Conservation (phyloP, 2,888 invertebrate genomes). For the Urechis unicinctus region DNA sequence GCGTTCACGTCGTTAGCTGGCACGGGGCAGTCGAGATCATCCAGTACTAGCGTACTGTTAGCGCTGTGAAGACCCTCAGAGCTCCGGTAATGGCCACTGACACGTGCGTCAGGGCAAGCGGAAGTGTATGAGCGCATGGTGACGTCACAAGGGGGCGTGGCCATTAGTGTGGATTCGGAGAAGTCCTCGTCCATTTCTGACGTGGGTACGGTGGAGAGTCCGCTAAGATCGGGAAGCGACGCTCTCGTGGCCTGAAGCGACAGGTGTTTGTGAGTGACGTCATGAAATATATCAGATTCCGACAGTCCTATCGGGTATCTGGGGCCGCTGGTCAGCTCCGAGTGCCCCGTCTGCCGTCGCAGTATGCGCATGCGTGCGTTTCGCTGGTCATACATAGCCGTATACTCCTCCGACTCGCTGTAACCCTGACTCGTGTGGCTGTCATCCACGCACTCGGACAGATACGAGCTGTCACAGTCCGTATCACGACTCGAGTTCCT, state of each 20-base stretch:
- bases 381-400: slow-evolving; percentile 18
- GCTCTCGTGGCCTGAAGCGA: slow-evolving; percentile 16
- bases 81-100: too few species aligned
- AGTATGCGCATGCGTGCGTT: slow-evolving; percentile 17
- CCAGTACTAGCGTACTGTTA: neutral
- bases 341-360: slow-evolving; percentile 16
- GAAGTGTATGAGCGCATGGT: too few species aligned
- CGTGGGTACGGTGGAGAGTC: slow-evolving; percentile 7
- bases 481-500: slow-evolving; percentile 6
- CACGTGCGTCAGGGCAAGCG: too few species aligned
- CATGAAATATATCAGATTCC: slow-evolving; percentile 14
- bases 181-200: neutral
- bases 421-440: neutral
- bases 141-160: too few species aligned
- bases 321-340: slow-evolving; percentile 4
- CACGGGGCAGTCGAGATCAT: neutral
- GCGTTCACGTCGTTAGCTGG: neutral
- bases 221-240: slow-evolving; percentile 17
- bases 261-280: slow-evolving; percentile 13
- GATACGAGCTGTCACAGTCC: slow-evolving; percentile 21
- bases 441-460: slow-evolving; percentile 20
- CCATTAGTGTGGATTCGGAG: slow-evolving; percentile 5
- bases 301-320: slow-evolving; percentile 15
- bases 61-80: neutral
- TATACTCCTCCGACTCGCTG: slow-evolving; percentile 8